Percentiles rank a stretch among this genome's conserved stretches.
These are phyloP conservation scores for Galagoides demidoff DNA, from an alignment of 2,797 vertebrate genomes.

Conservation along the genomic window DNA sequence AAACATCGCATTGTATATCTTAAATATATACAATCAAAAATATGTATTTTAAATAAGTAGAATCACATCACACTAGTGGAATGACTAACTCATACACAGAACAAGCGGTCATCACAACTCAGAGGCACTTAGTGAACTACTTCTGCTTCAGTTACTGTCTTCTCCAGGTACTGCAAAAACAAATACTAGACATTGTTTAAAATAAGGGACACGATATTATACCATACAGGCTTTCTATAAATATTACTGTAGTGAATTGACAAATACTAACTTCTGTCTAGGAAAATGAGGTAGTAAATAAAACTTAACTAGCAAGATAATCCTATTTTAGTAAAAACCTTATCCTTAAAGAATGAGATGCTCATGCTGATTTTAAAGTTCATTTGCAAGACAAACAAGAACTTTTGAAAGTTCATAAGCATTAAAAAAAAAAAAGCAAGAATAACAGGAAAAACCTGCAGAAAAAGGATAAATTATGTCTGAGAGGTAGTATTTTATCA, in stretches of 20 bases:
- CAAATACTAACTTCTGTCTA: not conserved
- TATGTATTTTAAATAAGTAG: not conserved
- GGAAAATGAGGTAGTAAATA: slow-evolving; percentile 33
- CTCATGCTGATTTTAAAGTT: not conserved
- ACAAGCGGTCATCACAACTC: not conserved
- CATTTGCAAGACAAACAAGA: slow-evolving; percentile 1
- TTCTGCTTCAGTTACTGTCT: not conserved
- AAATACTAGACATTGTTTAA: not conserved
- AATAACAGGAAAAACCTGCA: not conserved
- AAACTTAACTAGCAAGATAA: not conserved
- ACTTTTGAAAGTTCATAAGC: not conserved
- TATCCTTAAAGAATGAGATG: not conserved
- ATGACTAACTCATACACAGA: not conserved
- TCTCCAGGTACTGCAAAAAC: not conserved
- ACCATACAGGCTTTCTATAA: not conserved
- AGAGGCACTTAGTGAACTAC: not conserved
- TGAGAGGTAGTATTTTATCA: not conserved
- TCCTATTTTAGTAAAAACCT: slow-evolving; percentile 20
- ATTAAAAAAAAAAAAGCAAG: not conserved
- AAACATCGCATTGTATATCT: not conserved
- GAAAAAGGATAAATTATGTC: not conserved
- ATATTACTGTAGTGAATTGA: not conserved
- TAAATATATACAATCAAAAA: not conserved
- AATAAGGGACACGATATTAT: not conserved
- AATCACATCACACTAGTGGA: not conserved